Evolutionary conservation across 2,113 vertebrate species (phyloP).

Genomic region (Hippocampus mohnikei): DNA sequence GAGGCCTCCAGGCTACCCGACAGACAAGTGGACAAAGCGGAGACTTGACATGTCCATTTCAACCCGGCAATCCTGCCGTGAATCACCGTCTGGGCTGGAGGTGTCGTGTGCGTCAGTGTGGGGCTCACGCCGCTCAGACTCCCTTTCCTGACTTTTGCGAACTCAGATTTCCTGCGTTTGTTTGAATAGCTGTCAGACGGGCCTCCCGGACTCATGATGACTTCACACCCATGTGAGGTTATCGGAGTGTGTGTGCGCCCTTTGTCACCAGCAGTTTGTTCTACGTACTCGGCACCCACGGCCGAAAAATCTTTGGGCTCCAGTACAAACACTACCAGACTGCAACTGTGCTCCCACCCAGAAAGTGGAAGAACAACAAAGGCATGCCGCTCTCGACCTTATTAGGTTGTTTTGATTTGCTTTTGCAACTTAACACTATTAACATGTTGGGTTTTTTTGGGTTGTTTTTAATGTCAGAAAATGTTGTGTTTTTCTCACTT

Average conservation of each 20-base stretch:
- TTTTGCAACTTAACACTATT: not conserved
- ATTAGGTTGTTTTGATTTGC: not conserved
- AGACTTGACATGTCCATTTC: conserved; percentile 30
- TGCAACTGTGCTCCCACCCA: not conserved
- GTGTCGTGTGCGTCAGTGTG: conserved; percentile 7
- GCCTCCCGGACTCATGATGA: conserved; percentile 36
- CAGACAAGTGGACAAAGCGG: conserved; percentile 30
- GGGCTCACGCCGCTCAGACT: conserved; percentile 7
- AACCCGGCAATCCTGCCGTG: conserved; percentile 10
- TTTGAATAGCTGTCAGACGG: conserved; percentile 51
- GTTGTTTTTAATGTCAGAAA: not conserved
- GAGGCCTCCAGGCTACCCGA: conserved; percentile 24
- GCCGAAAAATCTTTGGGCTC: conserved; percentile 16
- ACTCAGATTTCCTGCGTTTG: conserved; percentile 52
- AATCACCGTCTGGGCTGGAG: conserved; percentile 56
- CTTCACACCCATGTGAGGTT: conserved; percentile 45
- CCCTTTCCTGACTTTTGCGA: conserved; percentile 32
- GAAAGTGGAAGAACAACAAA: conserved; percentile 1
- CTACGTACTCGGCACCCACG: conserved; percentile 12
- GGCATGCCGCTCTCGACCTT: not conserved
- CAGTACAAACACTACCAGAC: conserved; percentile 12
- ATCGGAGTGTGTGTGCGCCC: conserved; percentile 12
- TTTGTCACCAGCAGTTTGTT: conserved; percentile 15
- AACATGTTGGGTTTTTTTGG: not conserved
- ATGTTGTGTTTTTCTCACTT: not conserved